Evolutionary conservation across 2,113 vertebrate species (phyloP).

Genomic region (Pyxicephalus adspersus): DNA sequence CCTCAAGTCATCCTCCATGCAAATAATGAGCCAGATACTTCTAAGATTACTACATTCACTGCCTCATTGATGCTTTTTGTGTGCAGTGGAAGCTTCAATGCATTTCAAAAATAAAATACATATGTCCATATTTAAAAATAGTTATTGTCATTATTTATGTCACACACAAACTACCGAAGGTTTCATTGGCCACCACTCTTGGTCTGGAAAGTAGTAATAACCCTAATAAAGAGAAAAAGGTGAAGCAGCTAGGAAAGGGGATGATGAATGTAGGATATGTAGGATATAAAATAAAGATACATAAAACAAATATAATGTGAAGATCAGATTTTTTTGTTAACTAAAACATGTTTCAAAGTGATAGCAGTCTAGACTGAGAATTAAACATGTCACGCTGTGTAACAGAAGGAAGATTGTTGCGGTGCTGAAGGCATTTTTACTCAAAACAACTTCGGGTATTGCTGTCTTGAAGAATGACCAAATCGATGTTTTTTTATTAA

Average conservation of each 20-base stretch:
- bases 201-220: not conserved
- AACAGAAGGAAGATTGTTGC: too few relatives aligned
- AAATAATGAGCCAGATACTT: slow-evolving; percentile 38
- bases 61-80: not conserved
- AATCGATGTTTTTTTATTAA: too few relatives aligned
- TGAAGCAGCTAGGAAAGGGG: not conserved
- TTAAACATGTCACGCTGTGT: too few relatives aligned
- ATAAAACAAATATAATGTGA: not conserved
- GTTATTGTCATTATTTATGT: not conserved
- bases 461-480: too few relatives aligned
- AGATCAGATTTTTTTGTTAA: too few relatives aligned
- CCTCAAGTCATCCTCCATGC: slow-evolving; percentile 30
- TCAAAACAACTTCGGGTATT: too few relatives aligned
- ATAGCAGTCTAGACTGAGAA: too few relatives aligned
- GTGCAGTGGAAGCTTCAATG: not conserved
- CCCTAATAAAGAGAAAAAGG: not conserved
- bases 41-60: not conserved
- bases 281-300: not conserved
- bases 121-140: not conserved
- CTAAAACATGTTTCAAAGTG: too few relatives aligned
- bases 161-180: not conserved
- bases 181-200: not conserved
- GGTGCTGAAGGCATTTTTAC: too few relatives aligned
- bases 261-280: not conserved
- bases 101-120: not conserved